These are phyloP conservation scores for Micromussa lordhowensis DNA, from an alignment of 92 coral and sea anemone genomes.

Conservation along the genomic window DNA sequence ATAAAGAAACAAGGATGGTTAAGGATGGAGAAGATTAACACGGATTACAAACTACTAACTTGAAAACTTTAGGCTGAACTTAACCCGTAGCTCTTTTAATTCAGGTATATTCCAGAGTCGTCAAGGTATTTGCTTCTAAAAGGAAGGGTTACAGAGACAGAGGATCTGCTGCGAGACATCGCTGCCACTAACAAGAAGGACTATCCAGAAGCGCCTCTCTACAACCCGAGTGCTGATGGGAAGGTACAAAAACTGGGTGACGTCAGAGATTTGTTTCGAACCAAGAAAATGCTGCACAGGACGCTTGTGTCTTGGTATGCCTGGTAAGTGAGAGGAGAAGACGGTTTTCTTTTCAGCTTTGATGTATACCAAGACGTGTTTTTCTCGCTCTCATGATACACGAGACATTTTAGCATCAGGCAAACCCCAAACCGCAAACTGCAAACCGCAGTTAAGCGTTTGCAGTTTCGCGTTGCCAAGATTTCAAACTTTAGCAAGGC, in stretches of 20 bases:
- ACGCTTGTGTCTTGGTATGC: conserved; percentile 70
- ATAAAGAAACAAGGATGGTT: too few species aligned
- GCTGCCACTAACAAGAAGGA: conserved; percentile 55
- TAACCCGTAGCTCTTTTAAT: neutral
- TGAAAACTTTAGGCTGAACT: neutral
- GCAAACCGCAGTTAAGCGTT: too few species aligned
- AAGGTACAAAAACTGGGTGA: conserved; percentile 52
- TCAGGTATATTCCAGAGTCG: conserved; percentile 66
- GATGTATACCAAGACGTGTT: too few species aligned
- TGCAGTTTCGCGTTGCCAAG: too few species aligned
- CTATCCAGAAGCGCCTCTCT: conserved; percentile 40
- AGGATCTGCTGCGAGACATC: conserved; percentile 51
- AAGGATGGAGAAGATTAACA: too few species aligned
- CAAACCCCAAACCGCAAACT: too few species aligned
- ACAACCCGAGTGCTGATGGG: conserved; percentile 41
- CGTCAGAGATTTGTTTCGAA: conserved; percentile 57
- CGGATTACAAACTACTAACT: too few species aligned
- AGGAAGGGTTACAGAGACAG: conserved; percentile 55
- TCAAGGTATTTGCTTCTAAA: conserved; percentile 60
- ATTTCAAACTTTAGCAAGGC: too few species aligned
- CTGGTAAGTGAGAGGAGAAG: conserved; percentile 44
- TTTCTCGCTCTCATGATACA: too few species aligned
- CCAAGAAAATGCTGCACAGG: conserved; percentile 53
- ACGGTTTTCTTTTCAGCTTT: too few species aligned
- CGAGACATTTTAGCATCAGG: too few species aligned